A percentile compares a stretch with the other conserved stretches of the same genome.
Conservation (phyloP, 2,113 vertebrate genomes). For the Vulpes ferrilata region DNA sequence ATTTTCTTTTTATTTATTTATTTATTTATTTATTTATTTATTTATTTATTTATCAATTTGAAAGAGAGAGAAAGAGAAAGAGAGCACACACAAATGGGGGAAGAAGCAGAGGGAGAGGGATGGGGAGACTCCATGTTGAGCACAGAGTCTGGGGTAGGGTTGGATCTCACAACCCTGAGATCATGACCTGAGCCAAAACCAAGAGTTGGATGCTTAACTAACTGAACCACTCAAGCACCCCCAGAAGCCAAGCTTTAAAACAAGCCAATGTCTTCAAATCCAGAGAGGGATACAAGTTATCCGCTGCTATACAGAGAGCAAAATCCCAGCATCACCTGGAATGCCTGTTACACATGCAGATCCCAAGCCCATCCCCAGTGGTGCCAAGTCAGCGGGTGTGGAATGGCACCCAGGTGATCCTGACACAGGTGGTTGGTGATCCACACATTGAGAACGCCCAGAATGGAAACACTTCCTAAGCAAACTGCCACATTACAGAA, state of each 20-base stretch:
- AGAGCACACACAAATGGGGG: neutral
- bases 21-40: neutral
- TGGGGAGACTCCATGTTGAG: neutral
- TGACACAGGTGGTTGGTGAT: neutral
- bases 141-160: neutral
- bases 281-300: neutral
- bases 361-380: neutral
- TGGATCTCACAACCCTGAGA: neutral
- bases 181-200: neutral
- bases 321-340: neutral
- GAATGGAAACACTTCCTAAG: neutral
- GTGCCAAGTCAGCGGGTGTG: neutral
- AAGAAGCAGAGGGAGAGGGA: neutral
- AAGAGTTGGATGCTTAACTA: neutral
- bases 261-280: neutral
- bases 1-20: neutral
- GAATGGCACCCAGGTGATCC: neutral
- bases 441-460: neutral
- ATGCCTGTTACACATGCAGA: neutral
- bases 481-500: too few relatives aligned
- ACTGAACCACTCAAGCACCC: neutral
- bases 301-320: neutral
- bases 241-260: neutral
- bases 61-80: neutral
- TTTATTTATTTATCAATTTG: neutral